phyloP scores from a whole-genome alignment of 2,113 vertebrate genomes.

The Alectura lathami region DNA sequence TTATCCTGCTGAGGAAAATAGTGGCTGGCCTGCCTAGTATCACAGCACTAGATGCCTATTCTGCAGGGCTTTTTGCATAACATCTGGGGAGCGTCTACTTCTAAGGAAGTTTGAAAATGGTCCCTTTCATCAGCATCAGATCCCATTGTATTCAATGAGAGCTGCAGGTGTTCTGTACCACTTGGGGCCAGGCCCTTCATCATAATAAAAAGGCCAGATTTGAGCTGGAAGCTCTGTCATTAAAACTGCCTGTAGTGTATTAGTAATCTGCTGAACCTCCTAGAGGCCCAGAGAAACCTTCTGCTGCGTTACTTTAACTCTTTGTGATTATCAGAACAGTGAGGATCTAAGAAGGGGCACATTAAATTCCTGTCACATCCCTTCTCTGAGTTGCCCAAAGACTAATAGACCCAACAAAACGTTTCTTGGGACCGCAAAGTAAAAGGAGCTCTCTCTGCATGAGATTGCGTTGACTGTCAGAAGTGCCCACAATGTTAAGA shows the following conservation, averaged over 20 bases:
- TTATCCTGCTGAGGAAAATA: conserved; percentile 63
- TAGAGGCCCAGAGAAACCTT: conserved; percentile 62
- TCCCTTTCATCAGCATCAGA: conserved; percentile 70
- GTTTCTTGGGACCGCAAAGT: conserved; percentile 42
- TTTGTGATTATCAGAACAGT: conserved; percentile 43
- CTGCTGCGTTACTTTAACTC: conserved; percentile 50
- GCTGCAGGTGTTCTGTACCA: conserved; percentile 71
- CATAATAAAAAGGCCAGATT: conserved; percentile 67
- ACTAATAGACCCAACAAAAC: conserved; percentile 50
- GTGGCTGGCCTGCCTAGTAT: conserved; percentile 57
- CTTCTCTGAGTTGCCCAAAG: conserved; percentile 30
- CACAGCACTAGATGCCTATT: conserved; percentile 64
- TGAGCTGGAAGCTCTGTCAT: conserved; percentile 66
- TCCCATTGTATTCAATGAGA: conserved; percentile 74
- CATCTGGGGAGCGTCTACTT: conserved; percentile 69
- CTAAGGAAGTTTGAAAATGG: conserved; percentile 69
- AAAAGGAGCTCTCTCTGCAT: conserved; percentile 10
- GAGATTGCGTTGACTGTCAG: conserved; percentile 1
- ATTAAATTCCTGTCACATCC: conserved; percentile 51
- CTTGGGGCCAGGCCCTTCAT: conserved; percentile 67
- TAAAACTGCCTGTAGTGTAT: conserved; percentile 64
- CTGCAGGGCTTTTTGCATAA: conserved; percentile 67
- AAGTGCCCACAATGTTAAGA: conserved; percentile 28
- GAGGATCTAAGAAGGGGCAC: conserved; percentile 29
- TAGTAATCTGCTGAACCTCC: conserved; percentile 58